phyloP scores from a whole-genome alignment of 2,797 vertebrate species.

The Typhlichthys subterraneus region DNA sequence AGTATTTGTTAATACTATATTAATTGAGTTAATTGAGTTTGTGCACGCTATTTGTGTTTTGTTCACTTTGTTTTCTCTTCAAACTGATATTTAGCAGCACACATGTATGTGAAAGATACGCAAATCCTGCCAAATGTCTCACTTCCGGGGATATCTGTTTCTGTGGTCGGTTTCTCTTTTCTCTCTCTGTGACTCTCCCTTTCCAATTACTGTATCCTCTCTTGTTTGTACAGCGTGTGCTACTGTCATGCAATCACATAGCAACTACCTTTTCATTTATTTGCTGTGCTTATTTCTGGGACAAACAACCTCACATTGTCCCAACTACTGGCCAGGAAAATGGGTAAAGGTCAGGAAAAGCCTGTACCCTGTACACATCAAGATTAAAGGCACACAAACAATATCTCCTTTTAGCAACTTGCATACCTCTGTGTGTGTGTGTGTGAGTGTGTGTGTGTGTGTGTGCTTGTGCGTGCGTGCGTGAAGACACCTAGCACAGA shows the following conservation, averaged over 20 bases:
- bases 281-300: neutral
- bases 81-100: conserved; percentile 3
- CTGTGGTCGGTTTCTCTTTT: neutral
- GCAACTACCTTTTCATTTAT: neutral
- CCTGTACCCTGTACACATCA: too few relatives aligned
- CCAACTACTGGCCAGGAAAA: too few relatives aligned
- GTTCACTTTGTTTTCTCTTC: conserved; percentile 4
- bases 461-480: too few relatives aligned
- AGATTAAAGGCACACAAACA: too few relatives aligned
- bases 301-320: neutral
- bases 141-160: conserved; percentile 1
- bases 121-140: conserved; percentile 21
- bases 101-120: conserved; percentile 17
- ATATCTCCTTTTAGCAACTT: too few relatives aligned
- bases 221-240: too few relatives aligned
- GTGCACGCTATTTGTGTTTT: neutral
- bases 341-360: too few relatives aligned
- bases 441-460: too few relatives aligned
- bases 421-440: too few relatives aligned
- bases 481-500: too few relatives aligned
- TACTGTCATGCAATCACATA: neutral
- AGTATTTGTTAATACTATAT: too few relatives aligned
- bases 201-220: neutral
- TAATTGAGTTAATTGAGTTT: too few relatives aligned
- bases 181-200: neutral